Conservation (phyloP, 2,797 vertebrate genomes). For the Manis crassicaudata region DNA sequence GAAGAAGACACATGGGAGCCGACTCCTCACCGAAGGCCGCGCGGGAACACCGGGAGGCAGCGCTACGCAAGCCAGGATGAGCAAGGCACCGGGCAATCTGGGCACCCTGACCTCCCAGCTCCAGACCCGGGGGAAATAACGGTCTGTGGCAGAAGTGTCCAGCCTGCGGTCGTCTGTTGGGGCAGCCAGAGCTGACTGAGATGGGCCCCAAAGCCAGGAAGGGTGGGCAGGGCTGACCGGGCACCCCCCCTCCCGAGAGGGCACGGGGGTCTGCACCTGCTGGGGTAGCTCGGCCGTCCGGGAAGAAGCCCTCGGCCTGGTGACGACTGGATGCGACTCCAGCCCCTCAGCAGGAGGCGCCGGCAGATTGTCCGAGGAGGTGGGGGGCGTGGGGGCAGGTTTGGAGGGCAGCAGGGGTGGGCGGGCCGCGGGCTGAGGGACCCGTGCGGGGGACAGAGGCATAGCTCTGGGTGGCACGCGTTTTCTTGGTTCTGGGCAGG, state of each 20-base stretch:
- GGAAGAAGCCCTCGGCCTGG: rapidly evolving
- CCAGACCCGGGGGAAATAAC: neutral
- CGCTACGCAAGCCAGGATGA: neutral
- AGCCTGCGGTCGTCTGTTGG: neutral
- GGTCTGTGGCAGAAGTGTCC: no score
- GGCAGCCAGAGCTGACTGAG: neutral
- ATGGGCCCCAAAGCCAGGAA: neutral
- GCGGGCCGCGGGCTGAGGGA: neutral
- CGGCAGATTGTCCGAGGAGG: neutral
- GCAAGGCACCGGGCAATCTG: neutral
- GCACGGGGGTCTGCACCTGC: rapidly evolving
- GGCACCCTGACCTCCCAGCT: no score
- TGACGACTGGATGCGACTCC: neutral
- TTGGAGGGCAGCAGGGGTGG: no score
- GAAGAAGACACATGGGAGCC: no score
- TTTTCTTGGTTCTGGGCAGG: rapidly evolving
- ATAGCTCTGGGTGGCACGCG: rapidly evolving
- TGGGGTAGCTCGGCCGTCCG: neutral
- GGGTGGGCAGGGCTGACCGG: no score
- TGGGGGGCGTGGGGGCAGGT: no score
- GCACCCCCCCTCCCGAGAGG: neutral
- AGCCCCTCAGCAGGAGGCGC: neutral
- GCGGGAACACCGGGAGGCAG: neutral
- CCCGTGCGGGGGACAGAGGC: rapidly evolving
- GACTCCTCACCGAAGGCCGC: neutral